Percentiles rank a stretch among this genome's conserved stretches.
Conservation (phyloP, 2,797 vertebrate species). For the Nyctalus aviator region DNA sequence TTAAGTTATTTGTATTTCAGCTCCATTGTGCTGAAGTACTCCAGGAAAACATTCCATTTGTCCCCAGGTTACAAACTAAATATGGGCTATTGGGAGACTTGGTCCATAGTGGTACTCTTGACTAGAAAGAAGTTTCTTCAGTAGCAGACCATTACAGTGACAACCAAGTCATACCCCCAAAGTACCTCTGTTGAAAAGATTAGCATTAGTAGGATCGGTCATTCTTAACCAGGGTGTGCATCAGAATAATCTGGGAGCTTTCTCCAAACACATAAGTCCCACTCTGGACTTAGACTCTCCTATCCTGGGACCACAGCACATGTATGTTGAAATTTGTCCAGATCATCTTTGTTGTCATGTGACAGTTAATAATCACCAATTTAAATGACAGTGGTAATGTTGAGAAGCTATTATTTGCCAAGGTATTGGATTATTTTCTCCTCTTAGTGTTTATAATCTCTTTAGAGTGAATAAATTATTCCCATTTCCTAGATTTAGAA, state of each 20-base stretch:
- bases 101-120: background rate
- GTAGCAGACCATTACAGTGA: background rate
- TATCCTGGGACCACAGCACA: background rate
- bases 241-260: background rate
- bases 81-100: background rate
- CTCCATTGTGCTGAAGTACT: background rate
- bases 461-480: background rate
- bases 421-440: background rate
- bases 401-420: background rate
- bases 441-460: background rate
- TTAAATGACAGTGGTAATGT: background rate
- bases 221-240: background rate
- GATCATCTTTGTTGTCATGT: conserved; percentile 19
- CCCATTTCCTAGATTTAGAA: conserved; percentile 34
- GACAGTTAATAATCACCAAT: background rate
- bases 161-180: background rate
- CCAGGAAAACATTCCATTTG: background rate
- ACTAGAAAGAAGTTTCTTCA: background rate
- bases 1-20: background rate
- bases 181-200: background rate
- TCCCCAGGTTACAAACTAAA: background rate
- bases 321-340: background rate
- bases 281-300: background rate
- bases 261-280: background rate
- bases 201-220: background rate